Percentiles rank a stretch among this genome's conserved stretches.
These are phyloP conservation scores for Zosterops lateralis DNA, from an alignment of 2,113 vertebrate genomes.

Conservation along the genomic window DNA sequence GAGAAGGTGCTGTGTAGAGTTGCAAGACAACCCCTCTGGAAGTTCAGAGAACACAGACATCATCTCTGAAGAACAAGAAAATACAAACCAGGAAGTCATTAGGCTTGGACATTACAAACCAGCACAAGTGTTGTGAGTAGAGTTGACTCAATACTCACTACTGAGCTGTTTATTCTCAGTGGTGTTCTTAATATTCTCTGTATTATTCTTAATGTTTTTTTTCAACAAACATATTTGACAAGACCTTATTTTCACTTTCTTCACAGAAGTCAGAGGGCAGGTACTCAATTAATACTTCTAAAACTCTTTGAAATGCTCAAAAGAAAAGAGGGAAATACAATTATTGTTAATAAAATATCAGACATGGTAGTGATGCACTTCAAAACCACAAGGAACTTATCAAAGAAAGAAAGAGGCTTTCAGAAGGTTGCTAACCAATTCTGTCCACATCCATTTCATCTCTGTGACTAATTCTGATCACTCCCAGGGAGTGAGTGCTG, in stretches of 20 bases:
- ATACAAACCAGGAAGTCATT: background rate
- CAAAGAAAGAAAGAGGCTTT: constrained; percentile 13
- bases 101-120: background rate
- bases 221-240: background rate
- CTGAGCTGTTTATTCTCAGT: background rate
- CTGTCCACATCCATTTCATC: background rate
- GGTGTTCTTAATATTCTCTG: background rate
- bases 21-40: background rate
- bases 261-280: background rate
- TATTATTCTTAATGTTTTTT: background rate
- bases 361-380: background rate
- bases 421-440: background rate
- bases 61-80: background rate
- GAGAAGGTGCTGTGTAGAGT: background rate
- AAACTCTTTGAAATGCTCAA: constrained; percentile 13
- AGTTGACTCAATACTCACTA: background rate
- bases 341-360: constrained; percentile 47
- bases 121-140: background rate
- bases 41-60: background rate
- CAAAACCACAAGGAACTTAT: constrained; percentile 16
- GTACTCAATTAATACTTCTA: constrained; percentile 13
- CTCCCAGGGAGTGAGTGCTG: background rate
- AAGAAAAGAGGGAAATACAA: background rate
- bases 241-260: constrained; percentile 8
- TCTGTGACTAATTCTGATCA: background rate